phyloP scores from a whole-genome alignment of 1,140 invertebrate genomes.

The Ceratina calcarata region DNA sequence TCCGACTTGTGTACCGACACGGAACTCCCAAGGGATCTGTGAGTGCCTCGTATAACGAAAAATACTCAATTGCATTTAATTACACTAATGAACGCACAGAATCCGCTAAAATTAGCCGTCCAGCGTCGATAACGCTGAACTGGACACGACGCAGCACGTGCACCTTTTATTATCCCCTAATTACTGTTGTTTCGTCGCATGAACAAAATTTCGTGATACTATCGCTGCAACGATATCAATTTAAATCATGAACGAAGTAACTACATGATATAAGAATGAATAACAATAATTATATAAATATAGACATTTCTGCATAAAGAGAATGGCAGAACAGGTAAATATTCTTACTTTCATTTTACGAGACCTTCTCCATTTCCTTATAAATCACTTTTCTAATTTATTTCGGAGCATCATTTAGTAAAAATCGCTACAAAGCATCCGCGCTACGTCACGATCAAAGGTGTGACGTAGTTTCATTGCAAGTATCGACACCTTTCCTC shows the following conservation, averaged over 20 bases:
- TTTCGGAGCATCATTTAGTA: too few relatives aligned
- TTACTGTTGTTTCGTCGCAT: too few relatives aligned
- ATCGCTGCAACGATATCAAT: too few relatives aligned
- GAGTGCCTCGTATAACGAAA: background rate
- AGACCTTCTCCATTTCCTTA: background rate
- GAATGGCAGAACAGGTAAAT: background rate
- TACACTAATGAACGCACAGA: conserved; percentile 27
- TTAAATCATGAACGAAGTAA: too few relatives aligned
- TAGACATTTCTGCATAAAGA: too few relatives aligned
- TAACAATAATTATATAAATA: too few relatives aligned
- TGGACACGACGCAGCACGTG: background rate
- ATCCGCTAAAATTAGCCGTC: conserved; percentile 33
- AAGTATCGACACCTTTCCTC: background rate
- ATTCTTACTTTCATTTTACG: background rate
- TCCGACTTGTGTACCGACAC: conserved; percentile 9
- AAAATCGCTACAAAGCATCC: background rate
- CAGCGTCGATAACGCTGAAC: background rate
- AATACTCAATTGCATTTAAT: conserved; percentile 31
- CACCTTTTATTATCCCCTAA: background rate
- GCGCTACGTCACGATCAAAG: background rate
- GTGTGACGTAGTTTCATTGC: background rate
- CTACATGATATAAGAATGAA: too few relatives aligned
- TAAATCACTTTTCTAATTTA: background rate
- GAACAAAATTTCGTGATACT: too few relatives aligned
- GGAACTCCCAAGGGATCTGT: conserved; percentile 38